Base-by-base conservation (phyloP, 2,888 invertebrate species). In the Busseola fusca region DNA sequence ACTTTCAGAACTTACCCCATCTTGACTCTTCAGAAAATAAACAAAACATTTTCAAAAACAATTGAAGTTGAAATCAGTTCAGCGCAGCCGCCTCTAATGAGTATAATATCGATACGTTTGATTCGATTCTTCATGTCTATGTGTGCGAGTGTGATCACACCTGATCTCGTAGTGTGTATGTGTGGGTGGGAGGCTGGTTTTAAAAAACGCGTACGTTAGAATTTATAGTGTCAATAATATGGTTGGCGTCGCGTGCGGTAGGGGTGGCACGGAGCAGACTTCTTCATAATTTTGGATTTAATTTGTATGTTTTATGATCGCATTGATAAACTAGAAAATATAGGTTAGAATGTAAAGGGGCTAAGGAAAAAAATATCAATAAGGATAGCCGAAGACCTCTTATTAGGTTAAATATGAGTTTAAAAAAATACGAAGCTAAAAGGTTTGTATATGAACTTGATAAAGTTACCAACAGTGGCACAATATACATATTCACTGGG, bases 171-270 rank as follows among this genome's bases (percentile, higher is more conserved):
- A 48, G 63, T 76, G 81, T 72, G 76, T 76, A 72, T 81, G 81
- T 85, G 87, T 87, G 89, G 82, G 90, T 81, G 89, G 83, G 88
- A 87, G 90, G 88, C 92, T 89, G 92, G 92, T 90, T 91, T 91
- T 90, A 89, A 92, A 93, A 93, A 93, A 93, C 88, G 91, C 91
- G 92, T 92, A 92, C 88, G 93, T 92, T 93, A 93, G 94, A 94
- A 94, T 94, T 94, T 94, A 94, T 94, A 91, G 93, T 93, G 94
- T 94, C 94, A 94, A 94, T 94, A 94, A 81, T 83, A 80, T 68
- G 73, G 83, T 72, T 75, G 68, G 27, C 76, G 76, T 76, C 85
- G 80, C 75, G 78, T 69, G 63, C 42, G 42, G 9, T 87, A 92
- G 92, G 92, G 92, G 68, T 91, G 91, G 6, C 83, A 6, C 65